Base-by-base conservation (phyloP, 2,888 invertebrate genomes). In the Pegoplata infirma region DNA sequence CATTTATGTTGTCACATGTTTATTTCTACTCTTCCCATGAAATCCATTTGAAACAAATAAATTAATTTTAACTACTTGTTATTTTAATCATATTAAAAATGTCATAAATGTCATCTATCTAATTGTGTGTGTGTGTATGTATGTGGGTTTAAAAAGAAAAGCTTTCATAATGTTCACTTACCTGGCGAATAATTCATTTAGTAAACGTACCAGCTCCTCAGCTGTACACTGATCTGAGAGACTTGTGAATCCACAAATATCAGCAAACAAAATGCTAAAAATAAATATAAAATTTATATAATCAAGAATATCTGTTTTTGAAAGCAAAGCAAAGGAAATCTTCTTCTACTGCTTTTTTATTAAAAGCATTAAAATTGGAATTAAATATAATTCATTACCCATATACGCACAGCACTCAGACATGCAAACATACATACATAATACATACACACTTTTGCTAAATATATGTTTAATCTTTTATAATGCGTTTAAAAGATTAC, bases 191-290 rank as follows among this genome's bases (percentile, higher is more conserved):
- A 97, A 92, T 89, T 97, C 97, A 89, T 97, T 97, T 72, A 97
- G 92, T 81, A 97, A 92, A 69, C 96, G 92, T 71, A 97, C 97
- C 77, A 97, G 91, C 89, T 97, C 97, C 90, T 97, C 96, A 3
- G 97, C 97, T 1, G 96, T 96, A 91, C 97, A 97, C 89, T 97
- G 97, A 90, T 96, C 96, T 10, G 96, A 96, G 3, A 97, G 92
- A 40, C 95, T 94, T 2, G 97, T 97, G 90, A 97, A 97, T 73
- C 97, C 97, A 88, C 97, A 97, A 86, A 97, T 97, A 89, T 97
- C 97, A 63, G 97, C 97, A 89, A 97, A 97, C 80, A 97, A 92
- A 86, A 97, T 97, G 90, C 97, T 97, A 91, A 16, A 83, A 58
- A n/a, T 8, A 21, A 49, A 49, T 40, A 40, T 7, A 23, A 10